phyloP scores from a whole-genome alignment of 2,888 invertebrate species.

The Dimorphilus gyrociliatus region DNA sequence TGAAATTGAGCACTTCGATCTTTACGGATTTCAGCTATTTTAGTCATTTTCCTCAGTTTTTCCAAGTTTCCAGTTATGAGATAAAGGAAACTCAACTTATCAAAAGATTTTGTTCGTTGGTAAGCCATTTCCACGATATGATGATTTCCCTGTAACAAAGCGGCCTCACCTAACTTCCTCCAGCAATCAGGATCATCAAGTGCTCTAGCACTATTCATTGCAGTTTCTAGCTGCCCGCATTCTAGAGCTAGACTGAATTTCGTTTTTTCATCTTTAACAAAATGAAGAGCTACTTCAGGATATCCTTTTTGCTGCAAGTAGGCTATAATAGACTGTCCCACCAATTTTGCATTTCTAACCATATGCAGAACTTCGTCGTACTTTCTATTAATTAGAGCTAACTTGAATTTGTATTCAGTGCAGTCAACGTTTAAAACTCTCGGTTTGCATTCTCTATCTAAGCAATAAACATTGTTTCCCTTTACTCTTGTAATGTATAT shows the following conservation, averaged over 20 bases:
- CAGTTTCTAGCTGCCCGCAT: slow-evolving; percentile 87
- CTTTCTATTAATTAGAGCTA: slow-evolving; percentile 73
- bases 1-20: background rate
- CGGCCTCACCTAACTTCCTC: slow-evolving; percentile 85
- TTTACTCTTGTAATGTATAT: slow-evolving; percentile 85
- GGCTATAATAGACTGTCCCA: slow-evolving; percentile 94
- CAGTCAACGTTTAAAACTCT: slow-evolving; percentile 80
- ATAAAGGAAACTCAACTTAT: slow-evolving; percentile 91
- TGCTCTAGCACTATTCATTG: slow-evolving; percentile 82
- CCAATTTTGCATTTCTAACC: slow-evolving; percentile 84
- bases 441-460: slow-evolving; percentile 77
- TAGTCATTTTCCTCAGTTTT: slow-evolving; percentile 93
- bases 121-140: slow-evolving; percentile 94
- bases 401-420: slow-evolving; percentile 90
- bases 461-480: slow-evolving; percentile 65
- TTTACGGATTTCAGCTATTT: slow-evolving; percentile 47
- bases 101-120: slow-evolving; percentile 96
- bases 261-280: slow-evolving; percentile 94
- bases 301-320: slow-evolving; percentile 97
- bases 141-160: slow-evolving; percentile 57
- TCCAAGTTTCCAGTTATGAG: slow-evolving; percentile 94
- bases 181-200: slow-evolving; percentile 85
- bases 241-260: slow-evolving; percentile 82
- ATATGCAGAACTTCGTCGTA: slow-evolving; percentile 49
- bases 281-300: slow-evolving; percentile 92